A percentile compares a stretch with the other conserved stretches of the same genome.
phyloP scores from a whole-genome alignment of 2,113 vertebrate species.

The Toxostoma redivivum region DNA sequence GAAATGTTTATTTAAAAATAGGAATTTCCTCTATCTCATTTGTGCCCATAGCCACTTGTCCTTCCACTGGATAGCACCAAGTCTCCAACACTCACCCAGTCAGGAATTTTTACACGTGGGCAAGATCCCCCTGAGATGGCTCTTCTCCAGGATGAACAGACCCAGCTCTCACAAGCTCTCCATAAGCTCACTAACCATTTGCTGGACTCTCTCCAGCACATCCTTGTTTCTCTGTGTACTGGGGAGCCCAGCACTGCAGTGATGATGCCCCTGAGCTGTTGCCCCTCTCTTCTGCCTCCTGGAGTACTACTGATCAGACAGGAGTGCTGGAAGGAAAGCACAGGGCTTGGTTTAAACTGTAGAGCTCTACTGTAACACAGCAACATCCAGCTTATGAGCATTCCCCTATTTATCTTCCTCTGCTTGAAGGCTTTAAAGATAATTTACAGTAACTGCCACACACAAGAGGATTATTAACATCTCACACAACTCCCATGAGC shows the following conservation, averaged over 20 bases:
- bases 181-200: not conserved
- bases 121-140: not conserved
- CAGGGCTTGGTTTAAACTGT: not conserved
- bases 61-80: not conserved
- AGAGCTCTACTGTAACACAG: not conserved
- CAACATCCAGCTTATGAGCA: not conserved
- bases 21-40: not conserved
- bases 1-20: not conserved
- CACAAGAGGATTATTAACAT: not conserved
- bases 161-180: not conserved
- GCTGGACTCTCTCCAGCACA: not conserved
- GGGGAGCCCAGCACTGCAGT: not conserved
- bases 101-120: not conserved
- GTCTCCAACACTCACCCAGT: rapidly evolving
- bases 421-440: not conserved
- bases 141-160: not conserved
- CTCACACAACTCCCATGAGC: not conserved
- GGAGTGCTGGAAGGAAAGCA: not conserved
- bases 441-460: not conserved
- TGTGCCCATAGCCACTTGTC: not conserved
- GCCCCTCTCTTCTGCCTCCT: not conserved
- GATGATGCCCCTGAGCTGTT: not conserved
- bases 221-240: not conserved
- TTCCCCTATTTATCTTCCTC: not conserved
- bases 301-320: not conserved